These are phyloP conservation scores for Hippoglossus stenolepis DNA, from an alignment of 2,113 vertebrate species.

Conservation along the genomic window DNA sequence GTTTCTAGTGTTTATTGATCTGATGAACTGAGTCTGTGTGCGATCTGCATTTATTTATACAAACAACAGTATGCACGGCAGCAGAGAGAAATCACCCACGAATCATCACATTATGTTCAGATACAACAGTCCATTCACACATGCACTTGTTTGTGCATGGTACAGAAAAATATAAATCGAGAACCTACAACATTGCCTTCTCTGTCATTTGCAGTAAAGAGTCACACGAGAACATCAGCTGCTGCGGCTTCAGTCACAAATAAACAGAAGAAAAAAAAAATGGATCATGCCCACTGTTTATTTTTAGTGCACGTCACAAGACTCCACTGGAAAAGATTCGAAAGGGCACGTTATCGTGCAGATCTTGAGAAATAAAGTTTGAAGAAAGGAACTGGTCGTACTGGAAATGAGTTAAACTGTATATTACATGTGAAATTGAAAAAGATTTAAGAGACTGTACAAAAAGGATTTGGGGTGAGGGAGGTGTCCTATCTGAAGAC, in stretches of 20 bases:
- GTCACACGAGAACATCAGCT: constrained; percentile 26
- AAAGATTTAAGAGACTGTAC: background rate
- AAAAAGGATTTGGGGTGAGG: background rate
- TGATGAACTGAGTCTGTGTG: constrained; percentile 13
- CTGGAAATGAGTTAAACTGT: background rate
- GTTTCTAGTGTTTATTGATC: background rate
- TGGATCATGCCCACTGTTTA: constrained; percentile 9
- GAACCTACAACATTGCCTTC: constrained; percentile 31
- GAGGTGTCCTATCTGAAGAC: no score
- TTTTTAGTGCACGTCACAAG: constrained; percentile 49
- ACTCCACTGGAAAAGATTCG: constrained; percentile 35
- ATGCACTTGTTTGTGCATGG: constrained; percentile 23
- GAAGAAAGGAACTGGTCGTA: background rate
- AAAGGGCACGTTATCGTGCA: constrained; percentile 9
- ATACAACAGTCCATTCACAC: constrained; percentile 31
- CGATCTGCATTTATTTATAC: constrained; percentile 82
- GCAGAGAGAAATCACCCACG: constrained; percentile 20
- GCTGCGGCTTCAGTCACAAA: constrained; percentile 19
- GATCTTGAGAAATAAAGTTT: background rate
- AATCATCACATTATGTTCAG: constrained; percentile 36
- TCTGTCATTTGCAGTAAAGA: constrained; percentile 36
- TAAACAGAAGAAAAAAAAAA: background rate
- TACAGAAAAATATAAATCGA: constrained; percentile 2
- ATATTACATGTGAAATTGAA: background rate
- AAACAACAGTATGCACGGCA: constrained; percentile 51